These are phyloP conservation scores for Drosophila quadrilineata DNA, from an alignment of 1,140 invertebrate species.

Conservation along the genomic window DNA sequence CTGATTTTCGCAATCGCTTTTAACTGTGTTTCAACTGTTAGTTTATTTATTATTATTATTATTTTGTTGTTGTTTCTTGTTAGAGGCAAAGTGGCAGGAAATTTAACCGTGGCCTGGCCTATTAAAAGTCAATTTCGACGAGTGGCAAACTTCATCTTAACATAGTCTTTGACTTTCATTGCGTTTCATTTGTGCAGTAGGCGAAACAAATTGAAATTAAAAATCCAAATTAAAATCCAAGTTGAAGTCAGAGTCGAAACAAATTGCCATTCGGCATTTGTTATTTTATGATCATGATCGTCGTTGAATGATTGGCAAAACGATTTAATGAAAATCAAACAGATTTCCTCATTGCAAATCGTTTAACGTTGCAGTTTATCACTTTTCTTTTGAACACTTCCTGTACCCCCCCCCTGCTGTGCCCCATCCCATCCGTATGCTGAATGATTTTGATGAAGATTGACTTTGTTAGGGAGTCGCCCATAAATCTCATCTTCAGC, in stretches of 20 bases:
- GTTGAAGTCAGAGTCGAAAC: no score
- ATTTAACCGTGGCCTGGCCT: slow-evolving; percentile 40
- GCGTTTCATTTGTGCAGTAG: slow-evolving; percentile 33
- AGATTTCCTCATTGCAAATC: slow-evolving; percentile 67
- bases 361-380: no score
- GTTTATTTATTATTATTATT: not conserved
- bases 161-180: slow-evolving; percentile 43
- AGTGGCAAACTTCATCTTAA: slow-evolving; percentile 11
- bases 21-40: no score
- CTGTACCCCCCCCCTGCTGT: no score
- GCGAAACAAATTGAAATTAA: slow-evolving; percentile 36
- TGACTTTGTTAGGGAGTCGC: not conserved
- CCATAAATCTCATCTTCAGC: not conserved
- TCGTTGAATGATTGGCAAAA: no score
- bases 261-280: slow-evolving; percentile 19
- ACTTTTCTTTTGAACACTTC: no score
- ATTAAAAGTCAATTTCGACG: slow-evolving; percentile 55
- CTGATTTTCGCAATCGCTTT: slow-evolving; percentile 35
- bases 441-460: no score
- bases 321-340: slow-evolving; percentile 7
- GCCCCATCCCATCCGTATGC: no score
- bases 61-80: not conserved
- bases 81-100: slow-evolving; percentile 55
- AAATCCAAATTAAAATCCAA: no score
- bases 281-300: slow-evolving; percentile 33